Evolutionary conservation across 1,140 invertebrate genomes (phyloP).

Genomic region (Acromyrmex echinatior): DNA sequence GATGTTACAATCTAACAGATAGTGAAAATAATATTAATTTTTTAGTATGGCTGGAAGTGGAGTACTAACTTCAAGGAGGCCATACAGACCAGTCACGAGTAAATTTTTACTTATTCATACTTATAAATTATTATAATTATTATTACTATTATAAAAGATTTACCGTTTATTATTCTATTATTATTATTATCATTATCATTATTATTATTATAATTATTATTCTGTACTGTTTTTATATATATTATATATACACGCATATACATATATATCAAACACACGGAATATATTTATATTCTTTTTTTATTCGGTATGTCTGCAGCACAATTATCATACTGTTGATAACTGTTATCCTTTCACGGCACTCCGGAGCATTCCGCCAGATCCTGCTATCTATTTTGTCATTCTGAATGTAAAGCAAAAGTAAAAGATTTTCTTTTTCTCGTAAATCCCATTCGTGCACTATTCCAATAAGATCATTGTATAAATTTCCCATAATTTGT

Average conservation of each 20-base stretch:
- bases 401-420: slow-evolving; percentile 7
- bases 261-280: slow-evolving; percentile 51
- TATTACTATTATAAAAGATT: slow-evolving; percentile 74
- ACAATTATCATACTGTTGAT: slow-evolving; percentile 65
- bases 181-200: slow-evolving; percentile 64
- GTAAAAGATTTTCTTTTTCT: slow-evolving; percentile 24
- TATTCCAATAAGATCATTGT: background rate
- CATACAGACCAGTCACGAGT: slow-evolving; percentile 91
- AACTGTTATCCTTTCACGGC: slow-evolving; percentile 60
- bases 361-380: slow-evolving; percentile 70
- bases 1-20: slow-evolving; percentile 76
- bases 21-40: slow-evolving; percentile 85
- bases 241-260: slow-evolving; percentile 55
- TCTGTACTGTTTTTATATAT: slow-evolving; percentile 77
- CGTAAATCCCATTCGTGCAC: background rate
- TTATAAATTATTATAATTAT: slow-evolving; percentile 83
- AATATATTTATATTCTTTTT: slow-evolving; percentile 59
- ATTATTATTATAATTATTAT: slow-evolving; percentile 67
- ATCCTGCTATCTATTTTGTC: slow-evolving; percentile 25
- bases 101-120: slow-evolving; percentile 87
- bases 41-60: slow-evolving; percentile 96
- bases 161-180: slow-evolving; percentile 72
- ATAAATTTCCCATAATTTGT: slow-evolving; percentile 20
- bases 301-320: slow-evolving; percentile 73
- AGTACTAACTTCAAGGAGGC: slow-evolving; percentile 98